Evolutionary conservation across 2,888 invertebrate species (phyloP).

Genomic region (Reticulitermes lucifugus): DNA sequence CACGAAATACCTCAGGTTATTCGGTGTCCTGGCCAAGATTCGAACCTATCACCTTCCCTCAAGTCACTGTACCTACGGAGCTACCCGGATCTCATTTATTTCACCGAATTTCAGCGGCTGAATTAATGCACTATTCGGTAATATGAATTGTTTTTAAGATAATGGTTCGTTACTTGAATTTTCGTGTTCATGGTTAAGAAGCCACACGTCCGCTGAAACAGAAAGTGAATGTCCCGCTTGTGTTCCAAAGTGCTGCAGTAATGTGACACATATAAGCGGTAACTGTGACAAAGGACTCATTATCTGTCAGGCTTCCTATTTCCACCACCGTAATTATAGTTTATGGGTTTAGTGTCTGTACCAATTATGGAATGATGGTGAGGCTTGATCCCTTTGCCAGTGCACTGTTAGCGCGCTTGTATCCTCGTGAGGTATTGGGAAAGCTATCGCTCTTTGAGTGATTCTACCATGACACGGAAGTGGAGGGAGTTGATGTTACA

Average conservation of each 20-base stretch:
- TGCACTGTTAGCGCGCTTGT: neutral
- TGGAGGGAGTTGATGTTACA: neutral
- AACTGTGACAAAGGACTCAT: neutral
- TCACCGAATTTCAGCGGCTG: too few species aligned
- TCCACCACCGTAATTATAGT: neutral
- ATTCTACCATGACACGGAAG: neutral
- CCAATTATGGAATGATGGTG: neutral
- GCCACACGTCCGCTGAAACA: too few species aligned
- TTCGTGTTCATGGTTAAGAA: too few species aligned
- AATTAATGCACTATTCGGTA: too few species aligned
- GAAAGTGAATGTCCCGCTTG: neutral
- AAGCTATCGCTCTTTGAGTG: neutral
- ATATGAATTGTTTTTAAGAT: too few species aligned
- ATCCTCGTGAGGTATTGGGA: neutral
- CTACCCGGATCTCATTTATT: too few species aligned
- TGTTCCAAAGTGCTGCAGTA: neutral
- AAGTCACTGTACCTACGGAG: too few species aligned
- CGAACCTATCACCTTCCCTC: too few species aligned
- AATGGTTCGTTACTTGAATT: too few species aligned
- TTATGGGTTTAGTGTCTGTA: neutral
- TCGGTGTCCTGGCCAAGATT: too few species aligned
- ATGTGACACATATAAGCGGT: neutral
- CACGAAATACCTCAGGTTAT: too few species aligned
- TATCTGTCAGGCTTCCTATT: neutral
- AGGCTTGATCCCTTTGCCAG: neutral